Evolutionary conservation across 2,113 vertebrate species (phyloP).

Genomic region (Brachypteracias leptosomus): DNA sequence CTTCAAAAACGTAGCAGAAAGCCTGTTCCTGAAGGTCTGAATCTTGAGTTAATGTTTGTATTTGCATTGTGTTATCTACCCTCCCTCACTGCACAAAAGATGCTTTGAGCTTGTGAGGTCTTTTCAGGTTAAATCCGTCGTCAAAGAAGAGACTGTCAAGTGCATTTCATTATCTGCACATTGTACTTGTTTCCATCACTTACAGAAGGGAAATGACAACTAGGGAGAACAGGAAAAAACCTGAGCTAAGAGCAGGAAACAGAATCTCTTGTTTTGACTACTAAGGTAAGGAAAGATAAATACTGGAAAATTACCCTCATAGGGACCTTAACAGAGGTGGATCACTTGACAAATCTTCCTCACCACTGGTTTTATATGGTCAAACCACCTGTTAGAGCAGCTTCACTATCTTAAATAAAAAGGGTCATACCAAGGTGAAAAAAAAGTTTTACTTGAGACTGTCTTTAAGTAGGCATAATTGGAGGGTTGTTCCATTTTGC

Average conservation of each 20-base stretch:
- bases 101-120: neutral
- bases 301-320: constrained; percentile 66
- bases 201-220: constrained; percentile 46
- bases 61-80: neutral
- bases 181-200: constrained; percentile 32
- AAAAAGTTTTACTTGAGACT: neutral
- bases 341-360: neutral
- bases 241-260: constrained; percentile 61
- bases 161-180: neutral
- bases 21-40: neutral
- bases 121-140: neutral
- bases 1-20: neutral
- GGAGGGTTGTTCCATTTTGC: neutral
- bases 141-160: neutral
- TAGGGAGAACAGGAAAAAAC: constrained; percentile 66
- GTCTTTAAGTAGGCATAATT: neutral
- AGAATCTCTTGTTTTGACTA: constrained; percentile 54
- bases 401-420: neutral
- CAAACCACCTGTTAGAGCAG: neutral
- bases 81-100: neutral
- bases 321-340: neutral
- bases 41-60: neutral
- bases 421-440: neutral
- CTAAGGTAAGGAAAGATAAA: constrained; percentile 61
- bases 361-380: neutral